Evolutionary conservation across 2,797 vertebrate species (phyloP), one percentile per base, ranked within the genome.

Genomic region (Falco concolor): DNA sequence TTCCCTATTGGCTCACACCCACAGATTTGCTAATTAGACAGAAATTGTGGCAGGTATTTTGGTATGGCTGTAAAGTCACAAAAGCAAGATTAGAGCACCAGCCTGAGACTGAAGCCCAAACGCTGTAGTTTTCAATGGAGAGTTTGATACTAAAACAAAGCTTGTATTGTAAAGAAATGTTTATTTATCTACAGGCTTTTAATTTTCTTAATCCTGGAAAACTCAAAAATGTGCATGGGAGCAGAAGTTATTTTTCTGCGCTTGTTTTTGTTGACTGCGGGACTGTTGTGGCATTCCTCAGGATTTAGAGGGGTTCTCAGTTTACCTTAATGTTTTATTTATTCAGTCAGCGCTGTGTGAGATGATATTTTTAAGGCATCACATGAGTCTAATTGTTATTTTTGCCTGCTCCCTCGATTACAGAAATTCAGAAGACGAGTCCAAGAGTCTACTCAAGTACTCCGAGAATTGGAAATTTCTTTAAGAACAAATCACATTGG

Each of bases 401-500:
- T 96, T 81, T 97, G 90, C 94, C 94, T 80, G 44, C 75, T 97
- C 83, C 57, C 96, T 92, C 76, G 59, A 60, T 95, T 95, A 32
- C 91, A 99, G 99, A 99, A 99, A 97, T 99, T 99, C 98, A 98
- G 99, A 93, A 98, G 99, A 94, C 96, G 99, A 98, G 99, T 99
- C 94, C 99, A 99, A 95, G 99, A 99, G 96, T 99, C 99, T 2
- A 99, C 99, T 34, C 99, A 99, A 97, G 99, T 98, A 47, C 98
- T 99, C 77, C 96, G 99, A 98, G 99, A 99, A 97, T 98, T 99
- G 69, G 99, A 99, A 98, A 99, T 99, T 96, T 99, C 99, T 30
- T 98, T 99, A 89, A 98, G 99, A 83, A 99, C 99, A 56, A 99
- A 99, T 97, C 99, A 99, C 95, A 99, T 99, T 4, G 99, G 99